A percentile compares a stretch with the other conserved stretches of the same genome.
Conservation (phyloP, 1,140 invertebrate species). For the Philotrypesis tridentata region DNA sequence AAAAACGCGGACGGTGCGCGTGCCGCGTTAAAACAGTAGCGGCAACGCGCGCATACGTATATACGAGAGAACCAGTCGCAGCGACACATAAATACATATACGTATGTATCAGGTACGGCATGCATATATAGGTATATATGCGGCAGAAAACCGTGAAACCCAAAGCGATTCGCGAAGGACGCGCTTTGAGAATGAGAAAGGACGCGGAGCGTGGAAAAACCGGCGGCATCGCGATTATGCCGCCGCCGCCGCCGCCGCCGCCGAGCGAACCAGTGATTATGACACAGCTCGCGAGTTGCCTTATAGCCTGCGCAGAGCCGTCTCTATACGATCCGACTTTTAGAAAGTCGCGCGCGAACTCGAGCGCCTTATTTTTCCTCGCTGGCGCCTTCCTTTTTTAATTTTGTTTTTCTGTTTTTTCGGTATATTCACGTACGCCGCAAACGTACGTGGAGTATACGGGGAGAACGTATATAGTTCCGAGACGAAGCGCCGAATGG, state of each 20-base stretch:
- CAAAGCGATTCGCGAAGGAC: constrained; percentile 44
- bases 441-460: no score
- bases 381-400: not conserved
- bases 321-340: constrained; percentile 2
- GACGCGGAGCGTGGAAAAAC: constrained; percentile 28
- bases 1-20: no score
- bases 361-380: not conserved
- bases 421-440: no score
- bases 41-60: no score
- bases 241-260: not conserved
- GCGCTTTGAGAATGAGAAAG: constrained; percentile 24
- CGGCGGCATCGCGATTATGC: constrained; percentile 15
- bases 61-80: no score
- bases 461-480: no score
- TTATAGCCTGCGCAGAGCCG: not conserved
- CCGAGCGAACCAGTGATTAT: constrained; percentile 24
- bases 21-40: no score
- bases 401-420: not conserved
- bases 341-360: constrained; percentile 29
- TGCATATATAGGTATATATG: not conserved
- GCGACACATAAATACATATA: no score
- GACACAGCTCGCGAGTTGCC: constrained; percentile 17
- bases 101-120: no score
- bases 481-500: no score
- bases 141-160: constrained; percentile 28